Evolutionary conservation across 2,888 invertebrate species (phyloP), one percentile per base, ranked within the genome.

Genomic region (Cheilosia urbana): DNA sequence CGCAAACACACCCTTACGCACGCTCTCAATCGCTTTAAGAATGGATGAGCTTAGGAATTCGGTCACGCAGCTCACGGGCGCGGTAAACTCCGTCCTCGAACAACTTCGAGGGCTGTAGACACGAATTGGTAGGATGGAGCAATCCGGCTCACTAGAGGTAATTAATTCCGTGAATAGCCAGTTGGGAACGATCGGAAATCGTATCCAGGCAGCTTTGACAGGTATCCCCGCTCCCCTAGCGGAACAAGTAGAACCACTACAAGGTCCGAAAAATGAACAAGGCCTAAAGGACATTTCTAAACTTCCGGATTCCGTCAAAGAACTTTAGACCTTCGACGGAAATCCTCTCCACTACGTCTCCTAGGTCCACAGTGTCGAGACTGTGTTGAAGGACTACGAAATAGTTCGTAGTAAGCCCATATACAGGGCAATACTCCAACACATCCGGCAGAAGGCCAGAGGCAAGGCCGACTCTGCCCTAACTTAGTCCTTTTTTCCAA

Each of bases 241-340:
- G 24, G 24, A 27, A 27, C 24, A 27, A 27, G 24, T 27, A 37
- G 13, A 37, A 0, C 37, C 13, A 21, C 21, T 40, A 4, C 1
- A 19, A 6, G 40, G 40, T 5, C 40, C 58, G 21, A 58, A 2
- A 15, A 5, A 7, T 7, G 58, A 58, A 40, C 40, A 40, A 1
- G 58, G 40, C 21, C 1, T 58, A 1, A 19, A 15, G 2, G 55
- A 72, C 24, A 72, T 78, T 7, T 27, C 66, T 0, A 77, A 57
- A 5, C 49, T 87, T 1, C 83, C 78, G 0, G 87, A 84, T 34
- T 66, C 49, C 34, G 78, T 83, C 13, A 87, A 63, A 9, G 87
- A 87, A 4, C 40, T 45, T 15, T 17, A 45, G n/a, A n/a, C 17
- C 0, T 42, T 42, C 0, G 42, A 42, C 1, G 42, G 42, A 6